Evolutionary conservation across 1,140 invertebrate genomes (phyloP), one percentile per base, ranked within the genome.

Genomic region (Ceratina australensis): DNA sequence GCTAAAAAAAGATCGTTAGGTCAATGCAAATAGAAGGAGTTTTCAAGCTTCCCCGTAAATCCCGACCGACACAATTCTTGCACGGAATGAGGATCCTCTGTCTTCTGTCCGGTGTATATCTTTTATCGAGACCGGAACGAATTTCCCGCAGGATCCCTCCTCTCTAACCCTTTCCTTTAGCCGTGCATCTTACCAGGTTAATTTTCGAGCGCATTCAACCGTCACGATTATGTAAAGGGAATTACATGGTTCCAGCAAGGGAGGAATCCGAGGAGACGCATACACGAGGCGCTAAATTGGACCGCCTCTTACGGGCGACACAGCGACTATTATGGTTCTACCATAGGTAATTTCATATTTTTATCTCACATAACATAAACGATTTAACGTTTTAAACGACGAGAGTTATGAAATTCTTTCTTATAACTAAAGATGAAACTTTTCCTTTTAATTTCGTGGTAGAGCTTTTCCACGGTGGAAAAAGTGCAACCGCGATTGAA

Each of bases 241-340:
- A 52, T 71, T 77, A 47, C 67, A 22, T 59, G 10, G 28, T 79
- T 61, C 33, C 86, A 81, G n/a, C 76, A 89, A 85, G 79, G 80
- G 2, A 78, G 69, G 16, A 80, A 74, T 63, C 54, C 66, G 10
- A 83, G 82, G 67, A 81, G 87, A 65, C 86, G 85, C 52, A 57
- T 71, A 60, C 80, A 78, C 49, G 69, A 79, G 7, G 57, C 73
- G 1, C 65, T 65, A 2, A 47, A 28, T 8, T 49, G 78, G 18
- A 42, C 74, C 24, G 66, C 78, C 3, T 85, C 82, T 24, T 89
- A 83, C 28, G 86, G 87, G 42, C 81, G 89, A n/a, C 84, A 89
- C 71, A 89, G 88, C 79, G 88, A 88, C 64, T 74, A 86, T 18
- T 90, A 89, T 84, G 82, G 87, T 22, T 90, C 84, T 22, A 72